Base-by-base conservation (phyloP, 2,113 vertebrate genomes). In the Ceyx melanurus region DNA sequence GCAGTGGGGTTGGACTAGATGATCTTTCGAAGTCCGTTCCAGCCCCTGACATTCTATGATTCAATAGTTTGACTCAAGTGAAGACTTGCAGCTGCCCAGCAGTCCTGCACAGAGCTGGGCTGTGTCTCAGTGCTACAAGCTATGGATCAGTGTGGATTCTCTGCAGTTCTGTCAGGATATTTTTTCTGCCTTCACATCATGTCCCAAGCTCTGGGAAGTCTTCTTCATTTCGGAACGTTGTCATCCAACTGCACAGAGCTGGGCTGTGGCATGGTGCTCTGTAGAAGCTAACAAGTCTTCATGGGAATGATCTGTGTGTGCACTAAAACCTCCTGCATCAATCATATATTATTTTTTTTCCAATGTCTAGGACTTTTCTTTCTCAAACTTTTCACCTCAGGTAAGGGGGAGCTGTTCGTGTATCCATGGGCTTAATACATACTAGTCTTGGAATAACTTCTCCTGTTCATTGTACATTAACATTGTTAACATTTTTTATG, bases 111-210 rank as follows among this genome's bases (percentile, higher is more conserved):
- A 74, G 61, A 66, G 37, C 45, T 51, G n/a, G 57, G 48, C 21
- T 67, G 11, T 50, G 17, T 6, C 58, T 62, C 58, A 25, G 50
- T 3, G 10, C 50, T 42, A 28, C 67, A 15, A 64, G 25, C 43
- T 50, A 19, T 0, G 0, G 71, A 50, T 57, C 62, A n/a, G 5
- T 0, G 3, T 6, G 26, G 33, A n/a, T 71, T 28, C n/a, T 68
- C 50, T 7, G 28, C 20, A 20, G 35, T 19, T 66, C 85, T 82
- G 80, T n/a, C 45, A 87, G 85, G 62, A 26, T 20, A n/a, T 51
- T 7, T 15, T 10, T 15, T 53, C 68, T 90, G 73, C 29, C 62
- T 84, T 74, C 2, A 3, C 19, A 35, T 61, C 74, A 22, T 0
- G 0, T 56, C 33, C 19, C 22, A 11, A n/a, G 33, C 45, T 25